phyloP scores from a whole-genome alignment of 2,113 vertebrate genomes.

The Delphinus delphis region DNA sequence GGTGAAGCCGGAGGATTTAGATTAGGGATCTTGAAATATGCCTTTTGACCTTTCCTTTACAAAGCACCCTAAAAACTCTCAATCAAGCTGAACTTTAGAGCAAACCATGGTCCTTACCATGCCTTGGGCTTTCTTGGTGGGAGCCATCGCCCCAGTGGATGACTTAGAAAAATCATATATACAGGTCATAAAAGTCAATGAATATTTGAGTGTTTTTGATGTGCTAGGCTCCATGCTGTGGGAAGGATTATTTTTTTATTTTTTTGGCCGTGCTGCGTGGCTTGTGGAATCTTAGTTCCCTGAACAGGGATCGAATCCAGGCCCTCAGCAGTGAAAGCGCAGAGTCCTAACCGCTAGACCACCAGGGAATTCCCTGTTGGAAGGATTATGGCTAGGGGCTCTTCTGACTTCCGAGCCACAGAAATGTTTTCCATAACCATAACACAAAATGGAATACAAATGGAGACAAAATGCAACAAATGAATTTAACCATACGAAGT shows the following conservation, averaged over 20 bases:
- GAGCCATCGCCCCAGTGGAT: neutral
- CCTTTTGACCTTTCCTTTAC: neutral
- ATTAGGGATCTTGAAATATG: neutral
- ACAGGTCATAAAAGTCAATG: neutral
- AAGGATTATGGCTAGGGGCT: neutral
- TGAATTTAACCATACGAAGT: neutral
- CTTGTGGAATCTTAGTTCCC: neutral
- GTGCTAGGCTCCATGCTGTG: neutral
- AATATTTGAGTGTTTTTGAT: neutral
- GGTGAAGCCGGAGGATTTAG: neutral
- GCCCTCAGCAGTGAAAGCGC: neutral
- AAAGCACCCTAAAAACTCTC: neutral
- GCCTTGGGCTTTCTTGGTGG: neutral
- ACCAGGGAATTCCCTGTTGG: neutral
- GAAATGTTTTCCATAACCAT: neutral
- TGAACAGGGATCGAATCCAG: neutral
- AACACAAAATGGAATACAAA: constrained; percentile 7
- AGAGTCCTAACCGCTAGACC: neutral
- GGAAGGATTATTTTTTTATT: neutral
- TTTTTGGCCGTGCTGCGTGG: neutral
- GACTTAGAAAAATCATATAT: neutral
- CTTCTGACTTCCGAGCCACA: neutral
- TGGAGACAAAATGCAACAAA: neutral
- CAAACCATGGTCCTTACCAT: neutral
- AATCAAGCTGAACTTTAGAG: neutral